These are phyloP conservation scores for Lerista edwardsae DNA, from an alignment of 2,797 vertebrate species.

Conservation along the genomic window DNA sequence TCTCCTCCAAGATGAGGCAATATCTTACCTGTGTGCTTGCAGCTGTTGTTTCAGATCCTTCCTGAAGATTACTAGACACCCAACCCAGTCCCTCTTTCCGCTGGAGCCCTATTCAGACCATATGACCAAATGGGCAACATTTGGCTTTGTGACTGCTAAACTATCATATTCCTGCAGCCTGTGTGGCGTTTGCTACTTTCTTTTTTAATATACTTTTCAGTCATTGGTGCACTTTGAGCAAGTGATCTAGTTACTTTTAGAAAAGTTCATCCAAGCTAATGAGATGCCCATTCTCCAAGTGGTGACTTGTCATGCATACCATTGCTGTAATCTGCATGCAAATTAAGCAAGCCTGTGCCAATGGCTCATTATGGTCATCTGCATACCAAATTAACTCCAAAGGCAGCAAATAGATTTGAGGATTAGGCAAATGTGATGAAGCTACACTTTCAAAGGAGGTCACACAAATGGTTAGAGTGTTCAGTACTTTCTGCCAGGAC, in stretches of 20 bases:
- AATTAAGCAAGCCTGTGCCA: not conserved
- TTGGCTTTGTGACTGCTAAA: not conserved
- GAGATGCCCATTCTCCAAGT: not conserved
- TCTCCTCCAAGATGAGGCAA: conserved; percentile 63
- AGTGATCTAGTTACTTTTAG: not conserved
- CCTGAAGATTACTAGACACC: conserved; percentile 52
- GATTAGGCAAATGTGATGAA: conserved; percentile 21
- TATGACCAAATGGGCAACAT: conserved; percentile 19
- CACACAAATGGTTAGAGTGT: not conserved
- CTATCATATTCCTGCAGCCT: not conserved
- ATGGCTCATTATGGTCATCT: conserved; percentile 31
- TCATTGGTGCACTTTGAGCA: not conserved
- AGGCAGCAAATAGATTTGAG: conserved; percentile 14
- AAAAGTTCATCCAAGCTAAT: conserved; percentile 20
- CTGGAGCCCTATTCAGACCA: conserved; percentile 20
- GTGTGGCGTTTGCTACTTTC: fast-evolving
- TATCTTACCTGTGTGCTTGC: conserved; percentile 53
- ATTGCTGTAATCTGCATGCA: not conserved
- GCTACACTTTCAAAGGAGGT: conserved; percentile 5
- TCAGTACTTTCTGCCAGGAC: not conserved
- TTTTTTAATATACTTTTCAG: conserved; percentile 7
- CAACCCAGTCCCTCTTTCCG: conserved; percentile 23
- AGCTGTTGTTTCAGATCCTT: conserved; percentile 58
- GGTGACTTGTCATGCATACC: not conserved
- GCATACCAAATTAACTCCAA: conserved; percentile 24